Percentiles rank a stretch among this genome's conserved stretches.
Evolutionary conservation across 2,113 vertebrate species (phyloP).

Genomic region (rabbit (Oryctolagus cuniculus)): DNA sequence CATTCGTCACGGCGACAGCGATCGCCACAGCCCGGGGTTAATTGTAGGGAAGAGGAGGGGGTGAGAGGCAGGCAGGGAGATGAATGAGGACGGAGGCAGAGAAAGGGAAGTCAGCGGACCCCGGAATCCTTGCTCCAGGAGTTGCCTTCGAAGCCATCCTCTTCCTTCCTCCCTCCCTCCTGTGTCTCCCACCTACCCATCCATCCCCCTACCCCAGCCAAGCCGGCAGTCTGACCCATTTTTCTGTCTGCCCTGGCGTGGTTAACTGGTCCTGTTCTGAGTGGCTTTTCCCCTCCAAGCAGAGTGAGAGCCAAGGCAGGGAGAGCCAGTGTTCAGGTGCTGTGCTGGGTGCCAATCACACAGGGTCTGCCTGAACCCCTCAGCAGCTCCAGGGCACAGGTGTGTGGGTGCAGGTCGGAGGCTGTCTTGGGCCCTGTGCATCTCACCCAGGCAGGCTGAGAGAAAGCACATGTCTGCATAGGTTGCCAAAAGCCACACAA

Average conservation of each 20-base stretch:
- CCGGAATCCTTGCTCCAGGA: not conserved
- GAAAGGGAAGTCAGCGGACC: not conserved
- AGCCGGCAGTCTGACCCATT: not conserved
- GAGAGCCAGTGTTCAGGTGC: constrained; percentile 26
- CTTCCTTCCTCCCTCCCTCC: constrained; percentile 20
- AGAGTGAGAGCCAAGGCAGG: constrained; percentile 57
- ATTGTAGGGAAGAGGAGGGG: constrained; percentile 52
- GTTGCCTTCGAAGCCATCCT: not conserved
- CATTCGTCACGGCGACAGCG: constrained; percentile 62
- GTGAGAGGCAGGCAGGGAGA: not conserved
- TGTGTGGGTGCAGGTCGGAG: not conserved
- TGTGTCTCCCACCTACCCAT: not conserved
- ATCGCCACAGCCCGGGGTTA: constrained; percentile 34
- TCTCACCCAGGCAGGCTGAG: not conserved
- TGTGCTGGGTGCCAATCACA: constrained; percentile 11
- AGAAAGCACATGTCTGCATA: not conserved
- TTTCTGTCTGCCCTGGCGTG: not conserved
- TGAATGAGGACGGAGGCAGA: not conserved
- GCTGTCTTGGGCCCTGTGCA: not conserved
- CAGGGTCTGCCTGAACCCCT: constrained; percentile 47
- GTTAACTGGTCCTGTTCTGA: constrained; percentile 40
- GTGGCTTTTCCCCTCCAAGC: constrained; percentile 52
- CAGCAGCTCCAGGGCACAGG: not conserved
- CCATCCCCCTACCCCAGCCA: not conserved
- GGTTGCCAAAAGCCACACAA: not conserved